Evolutionary conservation across 92 coral and sea anemone genomes (phyloP), one percentile per base, ranked within the genome.

Genomic region (Desmophyllum pertusum): DNA sequence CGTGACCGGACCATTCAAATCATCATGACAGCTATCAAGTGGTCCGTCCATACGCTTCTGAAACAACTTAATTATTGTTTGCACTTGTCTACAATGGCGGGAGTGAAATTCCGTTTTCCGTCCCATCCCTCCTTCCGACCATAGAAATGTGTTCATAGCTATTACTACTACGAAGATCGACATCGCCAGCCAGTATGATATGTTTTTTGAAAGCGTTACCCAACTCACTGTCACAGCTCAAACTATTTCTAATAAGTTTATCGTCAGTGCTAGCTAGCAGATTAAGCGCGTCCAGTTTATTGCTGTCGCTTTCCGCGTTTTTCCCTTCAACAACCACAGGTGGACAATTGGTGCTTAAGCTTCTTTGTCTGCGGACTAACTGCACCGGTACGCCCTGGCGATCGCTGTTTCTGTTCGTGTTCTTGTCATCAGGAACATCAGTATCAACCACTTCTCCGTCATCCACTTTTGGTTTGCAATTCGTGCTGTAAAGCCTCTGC

Each of bases 281-380:
- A 69, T 69, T 35, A 35, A 10, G 29, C 48, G 4, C 3, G 29
- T 21, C 29, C n/a, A n/a, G n/a, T 21, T 23, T 37, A 19, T 40
- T 39, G 75, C 27, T 70, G 75, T 36, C 23, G 25, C 39, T 70
- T 23, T 39, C 31, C 43, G 5, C 35, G 27, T 9, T 27, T 27
- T 25, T 15, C 18, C 62, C 15, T 23, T 75, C 77, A 42, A 72
- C 25, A 31, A 52, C 10, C 27, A 41, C 82, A 1, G 71, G 57
- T 2, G 53, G 55, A 61, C 71, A 59, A 35, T 40, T 78, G 35
- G 62, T 10, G 14, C 73, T 65, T 9, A 79, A 21, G 42, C 64
- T 48, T 67, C 73, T 48, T 19, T 31, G 29, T 46, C 83, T 79
- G 19, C 84, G 30, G 41, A n/a, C 29, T 29, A 30, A 62, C 6